Evolutionary conservation across 1,140 invertebrate genomes (phyloP), one percentile per base, ranked within the genome.

Genomic region (Halyomorpha halys): DNA sequence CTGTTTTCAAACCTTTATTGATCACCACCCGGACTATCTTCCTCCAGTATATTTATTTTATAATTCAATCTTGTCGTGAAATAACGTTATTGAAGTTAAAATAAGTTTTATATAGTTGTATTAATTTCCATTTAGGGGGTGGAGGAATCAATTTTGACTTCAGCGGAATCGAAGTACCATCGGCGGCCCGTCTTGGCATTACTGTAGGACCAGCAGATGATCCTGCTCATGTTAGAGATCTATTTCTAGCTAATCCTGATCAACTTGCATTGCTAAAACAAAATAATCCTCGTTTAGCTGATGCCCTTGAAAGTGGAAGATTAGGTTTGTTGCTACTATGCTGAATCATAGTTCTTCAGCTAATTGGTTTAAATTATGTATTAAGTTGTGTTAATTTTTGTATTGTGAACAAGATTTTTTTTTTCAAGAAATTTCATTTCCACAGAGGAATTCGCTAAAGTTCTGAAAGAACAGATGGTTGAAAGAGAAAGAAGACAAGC

Each of bases 211-310:
- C 76, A 8, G 83, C 88, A 69, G 89, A 95, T 74, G 91, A 97
- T 76, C 93, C 94, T 19, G 84, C 84, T n/a, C 81, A 87, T 67
- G 87, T 97, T 51, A 78, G 88, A 67, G 86, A 96, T 69, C 89
- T 95, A 84, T 86, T 97, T 66, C 73, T 95, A 23, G 85, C 86
- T n/a, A 92, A 93, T 78, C 94, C 94, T 0, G 90, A 96, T 74
- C 90, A 96, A 71, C 72, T 97, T 65, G 86, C 93, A 0, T 71
- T 96, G 44, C 77, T 98, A 0, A 91, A 94, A 74, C 92, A 97
- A 73, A 94, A 97, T 70, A 98, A 98, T 80, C 89, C 94, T 14
- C 79, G 85, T 68, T 74, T 98, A 45, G 93, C 94, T 18, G 93
- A 96, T 75, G 93, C 95, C 19, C 74, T 97, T 6, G 77, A 91